Percentiles rank a stretch among this genome's conserved stretches.
Evolutionary conservation across 2,888 invertebrate genomes (phyloP).

Genomic region (Torymus texanus): DNA sequence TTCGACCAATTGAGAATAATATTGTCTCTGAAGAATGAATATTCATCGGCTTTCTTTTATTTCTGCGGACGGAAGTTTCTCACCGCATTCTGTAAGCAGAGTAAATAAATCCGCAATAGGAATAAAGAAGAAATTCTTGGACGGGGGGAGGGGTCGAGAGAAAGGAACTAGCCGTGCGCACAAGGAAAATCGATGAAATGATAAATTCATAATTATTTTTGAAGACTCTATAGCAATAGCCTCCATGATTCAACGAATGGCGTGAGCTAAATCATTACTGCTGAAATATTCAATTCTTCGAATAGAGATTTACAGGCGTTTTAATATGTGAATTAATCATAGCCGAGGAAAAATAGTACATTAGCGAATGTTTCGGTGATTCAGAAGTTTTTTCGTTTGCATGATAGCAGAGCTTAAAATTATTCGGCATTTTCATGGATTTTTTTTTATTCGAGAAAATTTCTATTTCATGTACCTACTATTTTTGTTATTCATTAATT

Average conservation of each 20-base stretch:
- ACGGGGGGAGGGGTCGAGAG: neutral
- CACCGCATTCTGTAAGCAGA: no score
- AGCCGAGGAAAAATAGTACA: no score
- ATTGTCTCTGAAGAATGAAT: neutral
- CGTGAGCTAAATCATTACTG: conserved; percentile 33
- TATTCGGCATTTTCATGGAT: no score
- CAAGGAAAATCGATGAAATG: conserved; percentile 21
- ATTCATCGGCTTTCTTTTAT: neutral
- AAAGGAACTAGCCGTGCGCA: no score
- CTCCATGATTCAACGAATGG: conserved; percentile 11
- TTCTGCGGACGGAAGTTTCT: no score
- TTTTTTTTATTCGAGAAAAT: no score
- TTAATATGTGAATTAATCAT: conserved; percentile 13
- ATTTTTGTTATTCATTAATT: no score
- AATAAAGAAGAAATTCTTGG: neutral
- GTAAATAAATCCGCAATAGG: neutral
- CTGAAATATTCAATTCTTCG: conserved; percentile 40
- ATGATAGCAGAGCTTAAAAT: no score
- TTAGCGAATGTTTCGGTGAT: no score
- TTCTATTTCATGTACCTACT: no score
- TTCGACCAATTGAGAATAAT: neutral
- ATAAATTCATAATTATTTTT: conserved; percentile 41
- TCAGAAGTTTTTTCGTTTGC: no score
- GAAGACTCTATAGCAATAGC: conserved; percentile 16
- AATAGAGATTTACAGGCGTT: conserved; percentile 18